phyloP scores from a whole-genome alignment of 2,888 invertebrate species.

The Mamestra brassicae region DNA sequence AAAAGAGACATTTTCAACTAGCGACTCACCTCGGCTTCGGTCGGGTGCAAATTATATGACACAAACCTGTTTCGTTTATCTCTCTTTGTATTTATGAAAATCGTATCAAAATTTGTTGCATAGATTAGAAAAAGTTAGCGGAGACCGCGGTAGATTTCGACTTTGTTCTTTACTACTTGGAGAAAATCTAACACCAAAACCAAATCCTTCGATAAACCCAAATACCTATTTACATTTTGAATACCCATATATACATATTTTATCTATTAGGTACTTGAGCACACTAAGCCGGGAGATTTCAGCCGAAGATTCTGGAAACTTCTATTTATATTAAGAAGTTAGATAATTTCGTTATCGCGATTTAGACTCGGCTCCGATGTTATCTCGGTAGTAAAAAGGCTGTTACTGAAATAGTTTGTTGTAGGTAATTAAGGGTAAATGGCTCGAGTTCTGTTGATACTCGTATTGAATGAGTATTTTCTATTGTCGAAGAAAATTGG shows the following conservation, averaged over 20 bases:
- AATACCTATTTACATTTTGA: conserved; percentile 37
- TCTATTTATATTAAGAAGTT: conserved; percentile 60
- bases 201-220: neutral
- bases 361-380: conserved; percentile 50
- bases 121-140: no score
- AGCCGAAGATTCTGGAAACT: conserved; percentile 47
- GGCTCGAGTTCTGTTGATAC: conserved; percentile 25
- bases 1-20: no score
- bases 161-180: no score
- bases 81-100: no score
- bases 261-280: conserved; percentile 16
- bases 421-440: conserved; percentile 43
- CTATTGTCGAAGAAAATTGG: conserved; percentile 40
- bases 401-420: conserved; percentile 53
- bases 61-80: no score
- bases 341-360: conserved; percentile 61
- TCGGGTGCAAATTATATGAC: no score
- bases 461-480: conserved; percentile 33
- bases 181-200: neutral
- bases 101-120: no score
- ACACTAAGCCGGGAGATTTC: conserved; percentile 26
- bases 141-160: no score
- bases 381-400: conserved; percentile 58
- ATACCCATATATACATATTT: conserved; percentile 23
- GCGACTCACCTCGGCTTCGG: no score